Conservation (phyloP, 2,113 vertebrate species). For the Phalacrocorax brasilianus region DNA sequence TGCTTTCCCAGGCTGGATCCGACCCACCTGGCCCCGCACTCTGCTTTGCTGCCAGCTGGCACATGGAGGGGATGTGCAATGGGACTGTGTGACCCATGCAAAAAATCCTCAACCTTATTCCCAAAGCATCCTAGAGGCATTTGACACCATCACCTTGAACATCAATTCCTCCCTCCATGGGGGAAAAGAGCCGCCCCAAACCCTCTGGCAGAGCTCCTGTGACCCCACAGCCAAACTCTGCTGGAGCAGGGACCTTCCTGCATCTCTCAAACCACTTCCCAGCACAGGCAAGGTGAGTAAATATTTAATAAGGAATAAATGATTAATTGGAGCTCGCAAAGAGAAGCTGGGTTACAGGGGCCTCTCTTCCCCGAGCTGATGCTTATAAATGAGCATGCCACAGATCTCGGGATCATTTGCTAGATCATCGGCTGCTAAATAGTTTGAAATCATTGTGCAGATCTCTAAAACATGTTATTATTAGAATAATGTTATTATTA, state of each 20-base stretch:
- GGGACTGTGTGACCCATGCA: fast-evolving
- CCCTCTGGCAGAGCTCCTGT: background rate
- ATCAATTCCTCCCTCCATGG: fast-evolving
- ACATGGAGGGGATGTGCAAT: fast-evolving
- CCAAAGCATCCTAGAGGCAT: background rate
- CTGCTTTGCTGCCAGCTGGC: background rate
- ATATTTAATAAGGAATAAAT: slow-evolving; percentile 25
- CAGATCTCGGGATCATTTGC: background rate
- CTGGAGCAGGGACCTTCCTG: background rate
- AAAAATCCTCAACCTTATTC: background rate
- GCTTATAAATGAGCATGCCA: background rate
- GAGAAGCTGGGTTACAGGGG: background rate
- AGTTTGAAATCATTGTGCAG: background rate
- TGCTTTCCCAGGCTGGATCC: background rate
- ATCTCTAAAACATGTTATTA: background rate
- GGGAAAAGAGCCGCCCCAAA: background rate
- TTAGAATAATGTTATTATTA: background rate
- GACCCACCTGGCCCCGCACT: fast-evolving
- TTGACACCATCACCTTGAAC: background rate
- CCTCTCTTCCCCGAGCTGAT: background rate
- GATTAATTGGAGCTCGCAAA: background rate
- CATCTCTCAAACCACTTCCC: background rate
- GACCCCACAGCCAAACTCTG: background rate
- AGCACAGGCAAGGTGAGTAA: background rate
- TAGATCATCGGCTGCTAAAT: background rate